A percentile compares a stretch with the other conserved stretches of the same genome.
Evolutionary conservation across 2,888 invertebrate genomes (phyloP).

Genomic region (Scaptodrosophila latifasciaeformis): DNA sequence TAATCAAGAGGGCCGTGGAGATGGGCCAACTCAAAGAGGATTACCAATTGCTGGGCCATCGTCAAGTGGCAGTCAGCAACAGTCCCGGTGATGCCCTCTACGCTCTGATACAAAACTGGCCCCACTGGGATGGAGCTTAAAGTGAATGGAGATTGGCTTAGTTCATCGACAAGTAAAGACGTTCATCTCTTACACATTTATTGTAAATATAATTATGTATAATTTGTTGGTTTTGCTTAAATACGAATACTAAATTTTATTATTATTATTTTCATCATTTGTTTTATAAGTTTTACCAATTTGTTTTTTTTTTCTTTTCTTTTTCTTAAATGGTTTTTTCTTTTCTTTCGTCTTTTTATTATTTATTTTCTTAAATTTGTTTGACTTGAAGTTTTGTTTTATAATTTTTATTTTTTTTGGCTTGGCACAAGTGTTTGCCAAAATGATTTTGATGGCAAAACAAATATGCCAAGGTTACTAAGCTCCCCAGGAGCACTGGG

Average conservation of each 20-base stretch:
- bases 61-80: conserved; percentile 80
- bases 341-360: conserved; percentile 40
- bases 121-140: conserved; percentile 76
- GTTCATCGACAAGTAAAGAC: conserved; percentile 63
- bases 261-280: conserved; percentile 56
- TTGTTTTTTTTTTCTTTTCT: neutral
- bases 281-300: conserved; percentile 23
- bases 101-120: conserved; percentile 80
- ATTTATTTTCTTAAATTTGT: conserved; percentile 12
- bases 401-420: conserved; percentile 1
- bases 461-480: conserved; percentile 8
- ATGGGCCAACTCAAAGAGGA: conserved; percentile 78
- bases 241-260: conserved; percentile 61
- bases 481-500: conserved; percentile 60
- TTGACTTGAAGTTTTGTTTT: neutral
- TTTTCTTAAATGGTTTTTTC: conserved; percentile 4
- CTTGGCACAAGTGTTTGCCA: conserved; percentile 13
- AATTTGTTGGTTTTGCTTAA: conserved; percentile 65
- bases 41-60: conserved; percentile 82
- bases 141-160: neutral
- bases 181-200: conserved; percentile 61
- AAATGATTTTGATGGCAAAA: too few species aligned
- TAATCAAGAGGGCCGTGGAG: conserved; percentile 79
- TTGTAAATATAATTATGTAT: conserved; percentile 68
- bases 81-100: conserved; percentile 83